These are phyloP conservation scores for Notodonta ziczac DNA, from an alignment of 2,888 invertebrate species.

Conservation along the genomic window DNA sequence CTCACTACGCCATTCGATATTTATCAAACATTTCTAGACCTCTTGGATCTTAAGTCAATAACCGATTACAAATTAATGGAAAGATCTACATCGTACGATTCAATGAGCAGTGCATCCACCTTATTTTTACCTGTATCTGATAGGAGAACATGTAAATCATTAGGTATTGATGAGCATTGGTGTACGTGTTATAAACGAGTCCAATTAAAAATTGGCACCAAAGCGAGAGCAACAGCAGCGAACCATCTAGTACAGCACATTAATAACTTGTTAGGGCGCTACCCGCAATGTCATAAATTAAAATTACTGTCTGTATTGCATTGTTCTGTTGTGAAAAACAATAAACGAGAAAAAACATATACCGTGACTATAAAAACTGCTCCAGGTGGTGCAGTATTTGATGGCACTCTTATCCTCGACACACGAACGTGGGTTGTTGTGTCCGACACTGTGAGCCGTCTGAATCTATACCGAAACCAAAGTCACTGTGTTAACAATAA, in stretches of 20 bases:
- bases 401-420: conserved; percentile 86
- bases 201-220: conserved; percentile 77
- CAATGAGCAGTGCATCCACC: conserved; percentile 84
- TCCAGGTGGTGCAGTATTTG: conserved; percentile 89
- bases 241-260: conserved; percentile 85
- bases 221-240: conserved; percentile 81
- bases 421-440: conserved; percentile 69
- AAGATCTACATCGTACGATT: conserved; percentile 51
- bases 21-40: conserved; percentile 89
- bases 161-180: conserved; percentile 91
- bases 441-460: conserved; percentile 89
- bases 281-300: conserved; percentile 87
- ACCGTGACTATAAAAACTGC: conserved; percentile 84
- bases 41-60: conserved; percentile 76
- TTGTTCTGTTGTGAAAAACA: conserved; percentile 80
- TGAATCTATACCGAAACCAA: conserved; percentile 90
- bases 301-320: conserved; percentile 66
- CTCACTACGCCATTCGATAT: conserved; percentile 91
- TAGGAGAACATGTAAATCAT: conserved; percentile 88
- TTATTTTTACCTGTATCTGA: conserved; percentile 88
- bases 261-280: conserved; percentile 84
- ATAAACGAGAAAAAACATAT: conserved; percentile 75
- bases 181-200: conserved; percentile 90
- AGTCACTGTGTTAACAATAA: conserved; percentile 88
- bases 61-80: conserved; percentile 41